Percentiles rank a stretch among this genome's conserved stretches.
These are phyloP conservation scores for Tribolium madens DNA, from an alignment of 1,140 invertebrate genomes.

Conservation along the genomic window DNA sequence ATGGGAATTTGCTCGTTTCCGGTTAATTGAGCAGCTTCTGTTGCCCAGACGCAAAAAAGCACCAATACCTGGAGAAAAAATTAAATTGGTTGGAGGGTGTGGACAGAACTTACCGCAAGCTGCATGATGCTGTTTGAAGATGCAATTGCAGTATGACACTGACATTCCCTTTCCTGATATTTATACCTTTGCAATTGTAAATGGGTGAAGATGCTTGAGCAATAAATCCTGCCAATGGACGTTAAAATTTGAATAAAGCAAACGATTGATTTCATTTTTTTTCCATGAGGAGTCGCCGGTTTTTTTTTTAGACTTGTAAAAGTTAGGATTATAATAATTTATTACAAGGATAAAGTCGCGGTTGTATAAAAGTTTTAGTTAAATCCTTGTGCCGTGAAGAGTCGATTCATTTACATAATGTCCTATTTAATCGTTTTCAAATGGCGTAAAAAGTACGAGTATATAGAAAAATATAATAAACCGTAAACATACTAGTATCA, in stretches of 20 bases:
- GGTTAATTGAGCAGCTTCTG: conserved; percentile 36
- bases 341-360: conserved; percentile 9
- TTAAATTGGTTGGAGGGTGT: too few relatives aligned
- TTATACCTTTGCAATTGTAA: conserved; percentile 32
- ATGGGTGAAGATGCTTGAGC: conserved; percentile 34
- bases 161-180: conserved; percentile 28
- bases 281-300: too few relatives aligned
- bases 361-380: not conserved
- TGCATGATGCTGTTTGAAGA: conserved; percentile 3
- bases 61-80: not conserved
- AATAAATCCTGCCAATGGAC: not conserved
- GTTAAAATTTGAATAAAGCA: too few relatives aligned
- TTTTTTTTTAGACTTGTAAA: not conserved
- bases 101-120: not conserved
- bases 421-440: not conserved
- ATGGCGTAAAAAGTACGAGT: not conserved
- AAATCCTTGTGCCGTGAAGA: not conserved
- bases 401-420: not conserved
- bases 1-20: conserved; percentile 65
- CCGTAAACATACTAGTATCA: not conserved
- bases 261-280: too few relatives aligned
- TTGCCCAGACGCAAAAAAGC: not conserved
- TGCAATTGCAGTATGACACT: conserved; percentile 29
- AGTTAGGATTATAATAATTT: conserved; percentile 21
- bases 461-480: not conserved